Evolutionary conservation across 2,113 vertebrate genomes (phyloP), one percentile per base, ranked within the genome.

Genomic region (Gymnorhina tibicen): DNA sequence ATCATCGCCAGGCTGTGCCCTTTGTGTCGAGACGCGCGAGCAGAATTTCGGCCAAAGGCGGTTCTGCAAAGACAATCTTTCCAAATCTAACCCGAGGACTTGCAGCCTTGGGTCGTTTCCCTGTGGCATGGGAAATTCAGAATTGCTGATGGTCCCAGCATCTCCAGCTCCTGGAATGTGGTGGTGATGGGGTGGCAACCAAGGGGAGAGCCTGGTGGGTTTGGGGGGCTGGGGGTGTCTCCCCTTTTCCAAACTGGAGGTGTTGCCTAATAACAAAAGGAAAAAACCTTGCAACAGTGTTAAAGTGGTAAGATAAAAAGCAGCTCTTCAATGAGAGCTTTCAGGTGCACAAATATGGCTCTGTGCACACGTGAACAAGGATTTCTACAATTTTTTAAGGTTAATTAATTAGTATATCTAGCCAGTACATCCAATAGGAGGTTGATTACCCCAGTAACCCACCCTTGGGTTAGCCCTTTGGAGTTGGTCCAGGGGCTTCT

Each of bases 171-270:
- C 53, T 80, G 44, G 39, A 32, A 16, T 39, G 32, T 1, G 4
- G 4, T 67, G 52, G 26, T 73, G 68, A 30, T 26, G 56, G 49
- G 14, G 15, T 58, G n/a, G 37, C 18, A 2, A 2, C 32, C 3
- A 1, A 0, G 4, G 39, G 24, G 41, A 44, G 4, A 64, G 4
- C 49, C 19, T 0, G 0, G 13, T 0, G 4, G 27, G 16, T 55
- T 95, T 86, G 18, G 16, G 35, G 30, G 8, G 3, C 13, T 66
- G 16, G 22, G 37, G 27, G 3, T 83, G 35, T 68, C 11, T 79
- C 26, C 19, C 10, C 17, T 60, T 69, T 69, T 73, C 68, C 63
- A 68, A 15, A 33, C 0, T 33, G 33, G 62, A 76, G 10, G 15
- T 56, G n/a, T 10, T 74, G 59, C 50, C 24, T 56, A 16, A 56